Conservation (phyloP, 1,140 invertebrate genomes). For the Monomorium pharaonis region DNA sequence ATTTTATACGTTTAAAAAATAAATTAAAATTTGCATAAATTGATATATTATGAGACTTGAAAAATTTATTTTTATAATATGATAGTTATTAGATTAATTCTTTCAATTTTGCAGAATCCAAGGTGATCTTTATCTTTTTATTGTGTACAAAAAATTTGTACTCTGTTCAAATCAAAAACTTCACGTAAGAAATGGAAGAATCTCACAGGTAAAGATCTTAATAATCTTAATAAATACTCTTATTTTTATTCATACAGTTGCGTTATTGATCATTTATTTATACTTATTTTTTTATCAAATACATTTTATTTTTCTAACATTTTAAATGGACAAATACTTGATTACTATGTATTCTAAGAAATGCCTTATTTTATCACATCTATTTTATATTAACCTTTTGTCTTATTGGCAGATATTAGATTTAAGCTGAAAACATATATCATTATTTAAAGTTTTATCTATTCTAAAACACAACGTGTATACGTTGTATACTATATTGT, state of each 20-base stretch:
- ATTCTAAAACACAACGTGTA: neutral
- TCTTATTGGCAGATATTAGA: neutral
- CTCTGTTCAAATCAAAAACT: neutral
- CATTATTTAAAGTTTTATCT: constrained; percentile 34
- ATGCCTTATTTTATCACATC: neutral
- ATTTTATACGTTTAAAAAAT: neutral
- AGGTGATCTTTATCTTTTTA: constrained; percentile 71
- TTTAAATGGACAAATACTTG: neutral
- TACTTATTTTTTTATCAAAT: neutral
- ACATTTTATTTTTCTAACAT: neutral
- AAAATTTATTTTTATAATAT: neutral
- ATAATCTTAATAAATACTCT: neutral
- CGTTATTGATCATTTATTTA: neutral
- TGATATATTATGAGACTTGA: neutral
- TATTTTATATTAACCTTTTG: neutral
- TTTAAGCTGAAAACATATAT: neutral
- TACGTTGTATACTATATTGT: neutral
- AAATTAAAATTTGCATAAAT: neutral
- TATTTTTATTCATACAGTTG: neutral
- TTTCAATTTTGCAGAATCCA: constrained; percentile 65
- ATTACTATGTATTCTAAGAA: neutral
- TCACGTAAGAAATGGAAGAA: constrained; percentile 72
- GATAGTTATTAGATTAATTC: neutral
- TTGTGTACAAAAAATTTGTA: constrained; percentile 1
- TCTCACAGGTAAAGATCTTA: constrained; percentile 74